A percentile compares a stretch with the other conserved stretches of the same genome.
These are phyloP conservation scores for Tanytarsus gracilentus DNA, from an alignment of 2,888 invertebrate species.

Conservation along the genomic window DNA sequence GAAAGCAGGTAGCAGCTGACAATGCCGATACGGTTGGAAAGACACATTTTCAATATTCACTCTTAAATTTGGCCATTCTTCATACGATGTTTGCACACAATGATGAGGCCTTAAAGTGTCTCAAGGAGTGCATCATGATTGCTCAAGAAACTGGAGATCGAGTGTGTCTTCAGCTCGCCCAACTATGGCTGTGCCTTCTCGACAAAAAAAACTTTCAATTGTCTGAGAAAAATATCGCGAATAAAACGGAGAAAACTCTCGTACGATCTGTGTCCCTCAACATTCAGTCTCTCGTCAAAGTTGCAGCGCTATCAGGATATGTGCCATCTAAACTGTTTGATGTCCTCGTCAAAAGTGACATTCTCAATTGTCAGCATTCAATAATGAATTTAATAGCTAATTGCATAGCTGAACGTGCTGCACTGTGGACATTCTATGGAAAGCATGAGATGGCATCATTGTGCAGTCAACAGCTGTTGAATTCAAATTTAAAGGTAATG, in stretches of 20 bases:
- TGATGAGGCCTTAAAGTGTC: conserved; percentile 64
- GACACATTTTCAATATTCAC: conserved; percentile 70
- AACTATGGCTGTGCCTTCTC: conserved; percentile 66
- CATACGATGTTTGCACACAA: conserved; percentile 71
- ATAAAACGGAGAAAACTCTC: conserved; percentile 58
- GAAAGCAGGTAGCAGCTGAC: conserved; percentile 36
- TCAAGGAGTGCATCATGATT: conserved; percentile 79
- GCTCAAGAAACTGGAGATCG: conserved; percentile 83
- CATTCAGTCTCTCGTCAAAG: conserved; percentile 67
- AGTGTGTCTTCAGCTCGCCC: conserved; percentile 73
- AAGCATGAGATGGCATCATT: conserved; percentile 76
- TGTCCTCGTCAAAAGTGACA: conserved; percentile 73
- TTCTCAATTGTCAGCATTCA: conserved; percentile 76
- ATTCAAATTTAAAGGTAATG: conserved; percentile 60
- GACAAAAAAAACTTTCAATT: conserved; percentile 49
- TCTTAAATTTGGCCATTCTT: conserved; percentile 80
- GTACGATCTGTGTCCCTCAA: conserved; percentile 65
- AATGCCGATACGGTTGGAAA: conserved; percentile 44
- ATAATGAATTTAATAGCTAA: conserved; percentile 71
- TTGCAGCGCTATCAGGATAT: conserved; percentile 50
- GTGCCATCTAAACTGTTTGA: conserved; percentile 47
- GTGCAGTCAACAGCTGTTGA: conserved; percentile 67
- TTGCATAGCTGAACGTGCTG: conserved; percentile 71
- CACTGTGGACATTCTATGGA: conserved; percentile 82
- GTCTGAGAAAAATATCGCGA: conserved; percentile 58